A percentile compares a stretch with the other conserved stretches of the same genome.
phyloP scores from a whole-genome alignment of 2,888 invertebrate species.

The Copidosoma aretas region DNA sequence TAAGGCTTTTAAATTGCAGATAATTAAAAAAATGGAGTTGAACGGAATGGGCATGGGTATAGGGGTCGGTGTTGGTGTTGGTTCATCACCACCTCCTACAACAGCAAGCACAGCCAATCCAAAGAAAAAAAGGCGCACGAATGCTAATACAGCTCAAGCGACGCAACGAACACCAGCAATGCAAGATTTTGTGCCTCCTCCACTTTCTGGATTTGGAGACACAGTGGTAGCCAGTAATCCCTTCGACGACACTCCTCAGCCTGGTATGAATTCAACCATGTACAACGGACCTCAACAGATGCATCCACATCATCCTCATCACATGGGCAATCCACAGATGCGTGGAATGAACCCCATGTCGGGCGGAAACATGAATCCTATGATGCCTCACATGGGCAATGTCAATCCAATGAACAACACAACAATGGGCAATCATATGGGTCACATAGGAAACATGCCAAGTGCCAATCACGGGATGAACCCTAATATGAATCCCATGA shows the following conservation, averaged over 20 bases:
- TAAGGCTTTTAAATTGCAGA: neutral
- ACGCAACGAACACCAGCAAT: slow-evolving; percentile 75
- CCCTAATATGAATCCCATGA: slow-evolving; percentile 73
- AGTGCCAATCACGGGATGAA: slow-evolving; percentile 70
- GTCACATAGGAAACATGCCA: slow-evolving; percentile 69
- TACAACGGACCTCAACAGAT: slow-evolving; percentile 64
- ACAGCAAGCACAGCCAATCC: slow-evolving; percentile 82
- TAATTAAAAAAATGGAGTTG: slow-evolving; percentile 72
- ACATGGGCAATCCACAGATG: slow-evolving; percentile 72
- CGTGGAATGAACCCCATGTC: slow-evolving; percentile 71
- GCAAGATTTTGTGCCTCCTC: slow-evolving; percentile 83
- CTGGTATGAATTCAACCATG: slow-evolving; percentile 63
- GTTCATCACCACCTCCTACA: slow-evolving; percentile 71
- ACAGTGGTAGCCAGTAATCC: slow-evolving; percentile 94
- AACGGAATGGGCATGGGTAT: slow-evolving; percentile 69
- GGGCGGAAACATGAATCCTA: slow-evolving; percentile 61
- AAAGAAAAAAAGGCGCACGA: slow-evolving; percentile 85
- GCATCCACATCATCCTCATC: slow-evolving; percentile 66
- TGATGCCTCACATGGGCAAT: slow-evolving; percentile 62
- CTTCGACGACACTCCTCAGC: slow-evolving; percentile 83
- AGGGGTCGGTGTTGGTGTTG: slow-evolving; percentile 71
- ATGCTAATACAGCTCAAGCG: slow-evolving; percentile 75
- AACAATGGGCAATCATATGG: slow-evolving; percentile 65
- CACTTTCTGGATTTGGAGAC: slow-evolving; percentile 87
- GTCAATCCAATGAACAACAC: slow-evolving; percentile 61